Base-by-base conservation (phyloP, 2,888 invertebrate species). In the Hemithea aestivaria region DNA sequence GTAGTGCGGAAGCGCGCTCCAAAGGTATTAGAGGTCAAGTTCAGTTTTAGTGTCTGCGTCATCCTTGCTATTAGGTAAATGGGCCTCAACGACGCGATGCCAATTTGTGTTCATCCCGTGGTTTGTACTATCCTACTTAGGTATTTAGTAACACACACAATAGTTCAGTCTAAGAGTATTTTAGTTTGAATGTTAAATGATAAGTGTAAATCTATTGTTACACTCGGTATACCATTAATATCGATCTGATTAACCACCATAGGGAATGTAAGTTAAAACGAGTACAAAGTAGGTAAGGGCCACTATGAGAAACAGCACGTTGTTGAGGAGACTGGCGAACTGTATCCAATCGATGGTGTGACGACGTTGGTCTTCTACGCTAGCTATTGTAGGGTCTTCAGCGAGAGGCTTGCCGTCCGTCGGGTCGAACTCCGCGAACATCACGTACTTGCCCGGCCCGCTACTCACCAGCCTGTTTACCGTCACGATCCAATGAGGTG, bases 341-440 rank as follows among this genome's bases (percentile, higher is more conserved):
- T 74, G 68, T 22, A 78, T 68, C 87, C 87, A 87, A 25, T 84
- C 84, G n/a, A 56, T 40, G 11, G 52, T 38, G n/a, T 53, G 56
- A 0, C 62, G 23, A 8, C 24, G 40, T 6, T 41, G 42, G 0
- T 46, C 43, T 22, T 27, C 28, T 8, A 42, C n/a, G 46, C 20
- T 45, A 35, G 16, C 55, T 47, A 24, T 34, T 5, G 16, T 16
- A 2, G 16, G 58, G 3, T 75, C 75, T 22, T 73, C 77, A 1
- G 68, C 54, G 2, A 73, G 50, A 5, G 48, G 48, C 51, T 72
- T 77, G n/a, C 42, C 20, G 21, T 74, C 69, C 33, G 50, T 69
- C 1, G 82, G 76, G 39, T 84, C 85, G 41, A 85, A 83, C 50
- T 87, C 87, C 0, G 79, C 81, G 50, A 87, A 84, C 9, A 84